Evolutionary conservation across 2,888 invertebrate genomes (phyloP).

Genomic region (Epiblema foenella): DNA sequence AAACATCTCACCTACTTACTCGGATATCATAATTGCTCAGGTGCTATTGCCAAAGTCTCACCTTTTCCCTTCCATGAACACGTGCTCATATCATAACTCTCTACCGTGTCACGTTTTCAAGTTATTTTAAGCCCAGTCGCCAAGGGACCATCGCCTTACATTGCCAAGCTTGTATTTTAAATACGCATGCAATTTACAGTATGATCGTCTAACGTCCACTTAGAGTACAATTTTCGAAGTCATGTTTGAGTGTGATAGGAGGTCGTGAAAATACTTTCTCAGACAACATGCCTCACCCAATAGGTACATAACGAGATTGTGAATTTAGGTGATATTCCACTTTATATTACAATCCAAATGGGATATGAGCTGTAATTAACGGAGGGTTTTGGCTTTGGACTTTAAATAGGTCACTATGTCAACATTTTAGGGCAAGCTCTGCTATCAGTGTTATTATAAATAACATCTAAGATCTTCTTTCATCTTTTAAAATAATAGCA

Average conservation of each 20-base stretch:
- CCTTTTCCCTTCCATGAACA: neutral
- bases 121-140: neutral
- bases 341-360: slow-evolving; percentile 22
- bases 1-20: too few species aligned
- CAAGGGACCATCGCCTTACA: neutral
- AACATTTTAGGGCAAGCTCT: neutral
- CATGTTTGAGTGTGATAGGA: neutral
- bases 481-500: too few species aligned
- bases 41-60: neutral
- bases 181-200: neutral
- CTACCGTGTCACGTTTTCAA: slow-evolving; percentile 12
- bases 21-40: too few species aligned
- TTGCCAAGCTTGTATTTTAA: neutral
- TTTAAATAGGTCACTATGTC: slow-evolving; percentile 6
- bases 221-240: neutral
- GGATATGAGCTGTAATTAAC: neutral
- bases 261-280: neutral
- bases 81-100: neutral
- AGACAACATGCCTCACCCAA: neutral
- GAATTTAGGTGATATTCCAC: slow-evolving; percentile 19
- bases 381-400: neutral
- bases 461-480: neutral
- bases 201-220: neutral
- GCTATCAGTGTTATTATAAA: neutral
- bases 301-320: slow-evolving; percentile 20